These are phyloP conservation scores for Sylvilagus bachmani DNA, from an alignment of 2,113 vertebrate species.

Conservation along the genomic window DNA sequence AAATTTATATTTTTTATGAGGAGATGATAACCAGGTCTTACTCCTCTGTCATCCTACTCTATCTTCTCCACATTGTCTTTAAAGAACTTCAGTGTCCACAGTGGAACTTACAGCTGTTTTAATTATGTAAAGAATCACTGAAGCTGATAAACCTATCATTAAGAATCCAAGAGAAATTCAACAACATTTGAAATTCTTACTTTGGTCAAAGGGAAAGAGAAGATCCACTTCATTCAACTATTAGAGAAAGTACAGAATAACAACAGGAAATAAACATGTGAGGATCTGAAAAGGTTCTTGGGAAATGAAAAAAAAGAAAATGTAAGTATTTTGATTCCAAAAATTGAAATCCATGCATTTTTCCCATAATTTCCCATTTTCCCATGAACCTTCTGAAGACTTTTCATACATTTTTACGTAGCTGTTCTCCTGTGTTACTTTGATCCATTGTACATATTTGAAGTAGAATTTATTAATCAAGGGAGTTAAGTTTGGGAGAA, in stretches of 20 bases:
- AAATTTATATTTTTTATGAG: too few relatives aligned
- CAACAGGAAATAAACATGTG: background rate
- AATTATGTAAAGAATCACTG: constrained; percentile 25
- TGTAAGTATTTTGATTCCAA: too few relatives aligned
- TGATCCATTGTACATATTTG: background rate
- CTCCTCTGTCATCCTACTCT: too few relatives aligned
- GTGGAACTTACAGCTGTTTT: constrained; percentile 8
- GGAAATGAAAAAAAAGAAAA: too few relatives aligned
- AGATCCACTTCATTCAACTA: background rate
- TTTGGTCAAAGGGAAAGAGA: background rate
- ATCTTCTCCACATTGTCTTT: constrained; percentile 26
- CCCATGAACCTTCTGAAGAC: too few relatives aligned
- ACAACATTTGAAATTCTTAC: background rate
- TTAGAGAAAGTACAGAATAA: background rate
- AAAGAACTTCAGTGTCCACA: background rate
- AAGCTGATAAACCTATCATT: constrained; percentile 48
- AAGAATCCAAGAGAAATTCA: constrained; percentile 16
- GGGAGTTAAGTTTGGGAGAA: fast-evolving
- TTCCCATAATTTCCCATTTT: too few relatives aligned
- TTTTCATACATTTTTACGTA: fast-evolving
- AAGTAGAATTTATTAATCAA: background rate
- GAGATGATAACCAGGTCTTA: too few relatives aligned
- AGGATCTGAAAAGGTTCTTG: too few relatives aligned
- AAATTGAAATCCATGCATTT: too few relatives aligned
- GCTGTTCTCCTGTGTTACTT: background rate